Base-by-base conservation (phyloP, 2,113 vertebrate genomes). In the Psittacara wagleri region DNA sequence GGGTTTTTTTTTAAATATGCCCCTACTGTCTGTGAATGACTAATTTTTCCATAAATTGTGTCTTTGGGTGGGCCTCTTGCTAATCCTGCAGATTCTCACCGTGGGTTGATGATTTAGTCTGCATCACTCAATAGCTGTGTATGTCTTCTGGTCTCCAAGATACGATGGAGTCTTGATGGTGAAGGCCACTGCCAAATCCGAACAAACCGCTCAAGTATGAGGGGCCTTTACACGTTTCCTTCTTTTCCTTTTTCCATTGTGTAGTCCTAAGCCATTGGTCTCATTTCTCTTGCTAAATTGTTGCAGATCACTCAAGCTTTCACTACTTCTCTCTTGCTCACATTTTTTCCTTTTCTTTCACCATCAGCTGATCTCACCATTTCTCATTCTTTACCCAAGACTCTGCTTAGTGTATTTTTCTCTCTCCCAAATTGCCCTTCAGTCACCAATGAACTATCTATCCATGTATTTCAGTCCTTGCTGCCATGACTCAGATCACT, bases 81-180 rank as follows among this genome's bases (percentile, higher is more conserved):
- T 95, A 73, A 86, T 82, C 68, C 80, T 88, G 48, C 68, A 74
- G 79, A 39, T 92, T 92, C 87, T 95, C 37, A 87, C 67, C 0
- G 0, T 74, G 57, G 33, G 33, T 39, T 77, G 55, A 48, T 88
- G 72, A 62, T 78, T 88, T 95, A 64, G 29, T 64, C 51, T 78
- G 51, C 88, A 83, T 75, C 82, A 55, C 29, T 94, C 76, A 59
- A n/a, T 86, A 86, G 39, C 49, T 92, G 51, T 77, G 29, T 83
- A 46, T 67, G 61, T 95, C 94, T 93, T 94, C 83, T 83, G 61
- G 93, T 90, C 86, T 94, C 95, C 73, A 86, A 95, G 96, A 88
- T 86, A 92, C 6, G 0, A 61, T 67, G 72, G 90, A 93, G 88
- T 46, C 72, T 93, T 48, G 68, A 67, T 67, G 61, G 52, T 83